Percentiles rank a stretch among this genome's conserved stretches.
Conservation (phyloP, 2,888 invertebrate species). For the Amblyteles armatorius region DNA sequence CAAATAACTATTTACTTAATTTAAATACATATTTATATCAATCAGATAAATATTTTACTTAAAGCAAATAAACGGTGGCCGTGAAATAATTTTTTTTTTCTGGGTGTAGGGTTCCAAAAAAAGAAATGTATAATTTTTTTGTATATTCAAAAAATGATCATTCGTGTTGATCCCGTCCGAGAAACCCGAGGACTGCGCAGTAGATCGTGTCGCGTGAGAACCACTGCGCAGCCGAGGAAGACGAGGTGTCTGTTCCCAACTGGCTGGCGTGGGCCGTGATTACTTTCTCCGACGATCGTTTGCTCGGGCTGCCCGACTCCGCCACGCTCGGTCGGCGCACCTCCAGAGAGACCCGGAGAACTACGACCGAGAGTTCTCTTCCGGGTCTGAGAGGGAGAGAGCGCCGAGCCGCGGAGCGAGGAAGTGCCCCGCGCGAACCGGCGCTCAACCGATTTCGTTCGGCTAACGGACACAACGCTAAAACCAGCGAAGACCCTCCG, state of each 20-base stretch:
- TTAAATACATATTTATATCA: too few relatives aligned
- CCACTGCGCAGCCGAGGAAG: constrained; percentile 65
- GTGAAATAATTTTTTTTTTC: too few relatives aligned
- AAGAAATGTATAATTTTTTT: not conserved
- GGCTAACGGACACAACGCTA: constrained; percentile 9
- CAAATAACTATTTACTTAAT: too few relatives aligned
- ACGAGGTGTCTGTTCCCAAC: constrained; percentile 76
- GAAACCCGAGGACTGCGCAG: not conserved
- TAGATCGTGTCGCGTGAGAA: constrained; percentile 57
- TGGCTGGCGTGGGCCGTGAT: constrained; percentile 78
- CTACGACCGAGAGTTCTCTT: constrained; percentile 76
- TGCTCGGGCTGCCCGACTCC: constrained; percentile 47
- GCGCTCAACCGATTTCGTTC: constrained; percentile 42
- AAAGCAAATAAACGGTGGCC: too few relatives aligned
- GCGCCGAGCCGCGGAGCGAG: constrained; percentile 44
- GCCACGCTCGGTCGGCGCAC: constrained; percentile 75
- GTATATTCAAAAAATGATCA: not conserved
- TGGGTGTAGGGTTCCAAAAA: too few relatives aligned
- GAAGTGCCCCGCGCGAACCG: constrained; percentile 33
- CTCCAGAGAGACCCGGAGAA: constrained; percentile 73
- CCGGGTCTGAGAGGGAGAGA: constrained; percentile 72
- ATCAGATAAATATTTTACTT: too few relatives aligned
- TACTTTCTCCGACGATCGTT: constrained; percentile 79
- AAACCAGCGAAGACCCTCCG: not conserved
- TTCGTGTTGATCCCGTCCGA: not conserved